Evolutionary conservation across 2,797 vertebrate species (phyloP).

Genomic region (Hippoglossus hippoglossus): DNA sequence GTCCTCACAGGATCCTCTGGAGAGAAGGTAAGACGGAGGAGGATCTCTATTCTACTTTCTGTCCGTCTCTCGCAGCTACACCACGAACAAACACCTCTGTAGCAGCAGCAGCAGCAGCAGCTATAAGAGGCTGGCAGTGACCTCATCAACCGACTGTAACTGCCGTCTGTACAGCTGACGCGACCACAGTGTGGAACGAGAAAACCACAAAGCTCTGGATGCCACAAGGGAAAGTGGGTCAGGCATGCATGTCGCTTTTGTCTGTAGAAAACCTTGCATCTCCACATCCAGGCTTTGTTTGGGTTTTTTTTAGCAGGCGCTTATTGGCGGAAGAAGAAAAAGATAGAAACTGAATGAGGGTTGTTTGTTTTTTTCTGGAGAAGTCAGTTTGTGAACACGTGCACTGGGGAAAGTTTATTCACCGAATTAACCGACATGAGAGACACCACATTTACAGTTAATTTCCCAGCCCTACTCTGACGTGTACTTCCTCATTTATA

Average conservation of each 20-base stretch:
- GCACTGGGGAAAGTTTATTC: too few species aligned
- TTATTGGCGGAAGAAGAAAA: background rate
- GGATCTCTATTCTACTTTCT: background rate
- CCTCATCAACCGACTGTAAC: slow-evolving; percentile 40
- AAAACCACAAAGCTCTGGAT: slow-evolving; percentile 36
- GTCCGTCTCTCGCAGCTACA: background rate
- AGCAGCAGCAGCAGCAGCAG: slow-evolving; percentile 3
- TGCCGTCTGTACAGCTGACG: slow-evolving; percentile 41
- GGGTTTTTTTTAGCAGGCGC: background rate
- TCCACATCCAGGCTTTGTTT: background rate
- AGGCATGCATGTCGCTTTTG: slow-evolving; percentile 23
- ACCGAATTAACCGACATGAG: too few species aligned
- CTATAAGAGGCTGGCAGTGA: slow-evolving; percentile 4
- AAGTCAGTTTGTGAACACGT: too few species aligned
- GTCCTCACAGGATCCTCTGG: slow-evolving; percentile 95
- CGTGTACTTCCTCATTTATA: too few species aligned
- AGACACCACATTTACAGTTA: too few species aligned
- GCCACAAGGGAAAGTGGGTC: slow-evolving; percentile 58
- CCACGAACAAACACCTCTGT: slow-evolving; percentile 2
- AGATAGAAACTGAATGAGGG: too few species aligned
- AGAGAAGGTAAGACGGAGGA: slow-evolving; percentile 88
- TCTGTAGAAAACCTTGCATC: slow-evolving; percentile 16
- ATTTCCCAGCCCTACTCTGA: too few species aligned
- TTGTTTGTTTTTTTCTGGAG: too few species aligned
- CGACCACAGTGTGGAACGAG: slow-evolving; percentile 16